phyloP scores from a whole-genome alignment of 2,797 vertebrate species.

The Micrastur ruficollis region DNA sequence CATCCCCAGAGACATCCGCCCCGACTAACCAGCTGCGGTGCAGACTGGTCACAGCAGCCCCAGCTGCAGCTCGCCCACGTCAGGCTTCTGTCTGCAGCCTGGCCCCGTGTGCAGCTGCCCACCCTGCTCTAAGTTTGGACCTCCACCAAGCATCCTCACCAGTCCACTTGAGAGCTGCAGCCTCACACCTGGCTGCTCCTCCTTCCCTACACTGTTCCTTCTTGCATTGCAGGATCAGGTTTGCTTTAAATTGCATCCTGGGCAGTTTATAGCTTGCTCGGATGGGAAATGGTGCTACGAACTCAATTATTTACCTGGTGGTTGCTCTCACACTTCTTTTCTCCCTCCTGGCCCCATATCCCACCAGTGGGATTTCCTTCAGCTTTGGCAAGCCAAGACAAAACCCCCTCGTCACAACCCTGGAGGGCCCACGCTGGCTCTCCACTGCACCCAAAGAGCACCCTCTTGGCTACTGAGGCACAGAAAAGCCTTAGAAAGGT shows the following conservation, averaged over 20 bases:
- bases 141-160: rapidly evolving
- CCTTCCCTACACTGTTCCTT: neutral
- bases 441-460: neutral
- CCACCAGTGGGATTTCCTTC: neutral
- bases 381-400: neutral
- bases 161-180: rapidly evolving
- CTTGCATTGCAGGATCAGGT: neutral
- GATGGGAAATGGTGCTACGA: neutral
- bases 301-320: neutral
- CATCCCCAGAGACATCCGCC: neutral
- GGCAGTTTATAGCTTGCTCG: neutral
- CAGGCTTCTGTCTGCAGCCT: neutral
- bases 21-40: rapidly evolving
- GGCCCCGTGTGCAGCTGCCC: neutral
- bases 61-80: neutral
- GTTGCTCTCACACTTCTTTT: neutral
- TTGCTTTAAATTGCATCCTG: neutral
- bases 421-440: neutral
- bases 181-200: neutral
- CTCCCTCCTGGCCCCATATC: neutral
- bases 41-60: neutral
- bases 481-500: neutral
- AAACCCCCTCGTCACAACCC: neutral
- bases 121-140: neutral
- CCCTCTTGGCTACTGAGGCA: neutral